A percentile compares a stretch with the other conserved stretches of the same genome.
phyloP scores from a whole-genome alignment of 1,140 invertebrate genomes.

The Ceratina australensis region DNA sequence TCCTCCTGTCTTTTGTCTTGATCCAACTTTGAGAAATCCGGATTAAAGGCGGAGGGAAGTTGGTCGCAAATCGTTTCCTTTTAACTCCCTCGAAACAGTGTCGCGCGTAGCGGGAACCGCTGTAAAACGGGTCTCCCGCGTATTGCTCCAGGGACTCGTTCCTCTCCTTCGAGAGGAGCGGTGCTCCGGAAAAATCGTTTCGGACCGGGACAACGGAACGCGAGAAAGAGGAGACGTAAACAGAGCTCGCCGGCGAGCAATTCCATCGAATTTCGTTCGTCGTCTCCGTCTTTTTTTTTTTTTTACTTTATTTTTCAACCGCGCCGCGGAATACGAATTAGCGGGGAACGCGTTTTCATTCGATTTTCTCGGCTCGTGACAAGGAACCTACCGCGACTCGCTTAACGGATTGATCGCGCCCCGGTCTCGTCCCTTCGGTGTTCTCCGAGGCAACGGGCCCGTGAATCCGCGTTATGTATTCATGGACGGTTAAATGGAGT shows the following conservation, averaged over 20 bases:
- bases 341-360: background rate
- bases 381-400: background rate
- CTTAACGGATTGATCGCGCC: background rate
- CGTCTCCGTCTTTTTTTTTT: background rate
- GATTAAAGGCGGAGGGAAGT: conserved; percentile 20
- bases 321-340: conserved; percentile 13
- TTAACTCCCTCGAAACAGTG: conserved; percentile 47
- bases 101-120: conserved; percentile 20
- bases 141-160: conserved; percentile 27
- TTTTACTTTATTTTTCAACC: background rate
- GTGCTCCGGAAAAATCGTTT: conserved; percentile 50
- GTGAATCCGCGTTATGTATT: conserved; percentile 15
- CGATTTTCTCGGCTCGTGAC: background rate
- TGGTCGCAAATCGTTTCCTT: conserved; percentile 45
- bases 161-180: conserved; percentile 15
- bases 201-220: conserved; percentile 21
- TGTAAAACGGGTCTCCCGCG: conserved; percentile 41
- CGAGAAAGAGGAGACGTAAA: conserved; percentile 24
- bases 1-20: conserved; percentile 24
- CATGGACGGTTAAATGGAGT: conserved; percentile 27
- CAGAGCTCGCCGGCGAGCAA: background rate
- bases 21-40: conserved; percentile 40
- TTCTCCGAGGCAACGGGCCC: background rate
- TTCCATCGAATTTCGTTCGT: background rate
- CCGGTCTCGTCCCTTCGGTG: background rate